Percentiles rank a stretch among this genome's conserved stretches.
Conservation (phyloP, 2,888 invertebrate genomes). For the Hirtodrosophila confusa region DNA sequence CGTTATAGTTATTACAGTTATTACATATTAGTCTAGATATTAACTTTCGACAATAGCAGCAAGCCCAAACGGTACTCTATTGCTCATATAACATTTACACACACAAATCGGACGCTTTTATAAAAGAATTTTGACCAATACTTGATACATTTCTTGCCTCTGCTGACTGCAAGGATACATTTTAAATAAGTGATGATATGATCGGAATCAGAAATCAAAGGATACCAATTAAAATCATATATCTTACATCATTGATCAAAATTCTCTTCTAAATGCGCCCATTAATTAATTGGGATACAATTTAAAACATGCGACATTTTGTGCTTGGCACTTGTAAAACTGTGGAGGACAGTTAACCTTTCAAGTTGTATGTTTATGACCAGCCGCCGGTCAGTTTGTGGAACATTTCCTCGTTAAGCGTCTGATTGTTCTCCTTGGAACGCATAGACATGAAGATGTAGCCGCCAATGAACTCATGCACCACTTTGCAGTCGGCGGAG, state of each 20-base stretch:
- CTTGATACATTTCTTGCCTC: no score
- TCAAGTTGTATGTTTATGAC: conserved; percentile 83
- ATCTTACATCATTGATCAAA: no score
- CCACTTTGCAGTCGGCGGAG: conserved; percentile 98
- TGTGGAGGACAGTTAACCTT: conserved; percentile 8
- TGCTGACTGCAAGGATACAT: no score
- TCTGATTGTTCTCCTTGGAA: conserved; percentile 98
- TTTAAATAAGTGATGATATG: no score
- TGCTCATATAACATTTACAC: conserved; percentile 65
- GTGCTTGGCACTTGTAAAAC: conserved; percentile 72
- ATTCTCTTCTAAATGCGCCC: no score
- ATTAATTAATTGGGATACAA: conserved; percentile 30
- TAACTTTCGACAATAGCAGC: conserved; percentile 32
- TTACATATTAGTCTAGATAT: conserved; percentile 56
- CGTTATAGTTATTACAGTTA: conserved; percentile 30
- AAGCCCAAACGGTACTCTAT: conserved; percentile 13
- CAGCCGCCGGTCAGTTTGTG: conserved; percentile 99
- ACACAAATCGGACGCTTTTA: conserved; percentile 8
- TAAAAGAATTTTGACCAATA: no score
- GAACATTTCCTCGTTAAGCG: conserved; percentile 97
- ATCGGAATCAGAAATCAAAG: no score
- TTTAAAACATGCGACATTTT: conserved; percentile 64
- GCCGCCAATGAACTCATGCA: conserved; percentile 99
- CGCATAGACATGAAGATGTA: conserved; percentile 99
- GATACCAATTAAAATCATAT: no score